Conservation (phyloP, 53 echinoderm and acorn worm species). For the Luidia sarsii region DNA sequence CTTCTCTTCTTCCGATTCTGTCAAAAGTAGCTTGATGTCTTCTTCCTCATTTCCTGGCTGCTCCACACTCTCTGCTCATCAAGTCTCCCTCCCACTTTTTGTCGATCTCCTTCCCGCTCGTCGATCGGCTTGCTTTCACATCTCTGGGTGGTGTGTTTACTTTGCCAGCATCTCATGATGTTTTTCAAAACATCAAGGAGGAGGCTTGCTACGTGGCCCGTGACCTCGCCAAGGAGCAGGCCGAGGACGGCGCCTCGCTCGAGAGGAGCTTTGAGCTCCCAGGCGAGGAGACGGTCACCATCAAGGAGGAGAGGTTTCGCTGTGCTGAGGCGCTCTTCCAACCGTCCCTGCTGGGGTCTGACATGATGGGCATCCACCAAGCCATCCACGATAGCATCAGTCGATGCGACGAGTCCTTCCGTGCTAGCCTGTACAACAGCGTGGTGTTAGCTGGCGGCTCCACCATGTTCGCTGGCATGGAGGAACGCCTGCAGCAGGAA, state of each 20-base stretch:
- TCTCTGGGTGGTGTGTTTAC: no score
- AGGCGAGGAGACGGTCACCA: constrained; percentile 73
- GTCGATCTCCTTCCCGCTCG: not conserved
- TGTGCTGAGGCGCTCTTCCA: constrained; percentile 80
- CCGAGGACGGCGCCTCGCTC: constrained; percentile 62
- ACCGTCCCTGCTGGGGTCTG: constrained; percentile 67
- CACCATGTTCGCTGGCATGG: constrained; percentile 77
- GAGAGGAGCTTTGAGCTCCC: constrained; percentile 90
- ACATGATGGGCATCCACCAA: constrained; percentile 59
- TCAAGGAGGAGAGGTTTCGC: constrained; percentile 72
- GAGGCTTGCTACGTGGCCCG: constrained; percentile 79
- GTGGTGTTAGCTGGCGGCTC: constrained; percentile 76
- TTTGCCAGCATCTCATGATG: no score
- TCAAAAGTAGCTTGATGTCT: no score
- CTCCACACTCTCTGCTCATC: no score
- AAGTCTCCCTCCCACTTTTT: no score
- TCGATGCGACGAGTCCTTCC: constrained; percentile 72
- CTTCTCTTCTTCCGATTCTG: no score
- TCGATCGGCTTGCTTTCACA: constrained; percentile 80
- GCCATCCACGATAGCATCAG: constrained; percentile 54
- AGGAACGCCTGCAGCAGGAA: constrained; percentile 79
- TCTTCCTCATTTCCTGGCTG: no score
- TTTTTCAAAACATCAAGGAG: constrained; percentile 91
- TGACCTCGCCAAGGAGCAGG: constrained; percentile 83
- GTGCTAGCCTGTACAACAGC: constrained; percentile 67